Base-by-base conservation (phyloP, 2,888 invertebrate species). In the Mythimna ferrago region DNA sequence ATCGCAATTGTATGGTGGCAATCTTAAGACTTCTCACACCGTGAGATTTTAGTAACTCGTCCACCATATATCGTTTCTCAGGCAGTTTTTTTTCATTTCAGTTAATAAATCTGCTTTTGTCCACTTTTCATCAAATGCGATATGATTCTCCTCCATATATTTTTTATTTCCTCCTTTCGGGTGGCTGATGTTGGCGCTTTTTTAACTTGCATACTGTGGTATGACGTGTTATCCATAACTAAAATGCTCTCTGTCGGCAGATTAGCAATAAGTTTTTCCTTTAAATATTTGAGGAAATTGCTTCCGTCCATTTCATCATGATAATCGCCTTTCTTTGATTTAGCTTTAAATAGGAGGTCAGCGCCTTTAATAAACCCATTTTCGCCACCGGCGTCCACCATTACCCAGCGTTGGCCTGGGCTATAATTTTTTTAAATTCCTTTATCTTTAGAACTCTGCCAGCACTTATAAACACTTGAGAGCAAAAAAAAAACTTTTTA, bases 151-250 rank as follows among this genome's bases (percentile, higher is more conserved):
- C 58, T n/a, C n/a, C 58, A 38, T 35, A 58, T 35, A 35, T 58
- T 61, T 63, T 63, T 62, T 44, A 62, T 48, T 48, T 62, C 26
- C 26, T 48, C 44, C 26, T 62, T 26, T 26, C 62, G 26, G 44
- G n/a, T n/a, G n/a, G n/a, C n/a, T n/a, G n/a, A n/a, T n/a, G n/a
- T 61, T 61, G 41, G 41, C 38, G 38, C 21, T 61, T 61, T 61
- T 61, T 61, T 21, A 61, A 61, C 61, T 41, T 61, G 61, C 41
- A 61, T 61, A 61, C 38, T 41, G 58, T 60, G 35, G 58, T 60
- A 60, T 11, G 56, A 19, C 41, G 66, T 41, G 26, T 66, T 56
- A 21, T 66, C 66, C 21, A 66, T 54, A 6, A 35, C 35, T 35
- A 60, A 38, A n/a, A 38, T 38, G 38, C 60, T 60, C 11, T 6